Evolutionary conservation across 2,888 invertebrate genomes (phyloP).

Genomic region (Apodemia mormo): DNA sequence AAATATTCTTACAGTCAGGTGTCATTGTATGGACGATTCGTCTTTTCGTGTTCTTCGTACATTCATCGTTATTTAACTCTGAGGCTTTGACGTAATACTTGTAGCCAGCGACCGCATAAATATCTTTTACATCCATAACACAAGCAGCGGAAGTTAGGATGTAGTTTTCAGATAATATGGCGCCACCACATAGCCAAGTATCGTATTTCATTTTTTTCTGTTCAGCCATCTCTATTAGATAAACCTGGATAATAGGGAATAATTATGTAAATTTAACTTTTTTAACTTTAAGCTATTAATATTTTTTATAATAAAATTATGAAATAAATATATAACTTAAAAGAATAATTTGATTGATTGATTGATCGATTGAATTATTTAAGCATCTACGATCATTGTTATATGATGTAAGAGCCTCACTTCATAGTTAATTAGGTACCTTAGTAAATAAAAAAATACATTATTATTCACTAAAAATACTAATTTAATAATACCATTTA

Average conservation of each 20-base stretch:
- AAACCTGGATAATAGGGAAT: not conserved
- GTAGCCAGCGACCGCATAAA: not conserved
- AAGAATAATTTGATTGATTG: no score
- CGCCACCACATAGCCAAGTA: not conserved
- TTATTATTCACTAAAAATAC: no score
- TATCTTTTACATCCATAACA: not conserved
- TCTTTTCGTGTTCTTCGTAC: not conserved
- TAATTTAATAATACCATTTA: no score
- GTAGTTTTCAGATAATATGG: constrained; percentile 1
- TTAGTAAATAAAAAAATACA: no score
- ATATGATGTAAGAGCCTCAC: no score
- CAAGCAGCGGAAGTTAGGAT: not conserved
- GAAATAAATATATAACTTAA: no score
- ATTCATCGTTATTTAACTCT: not conserved
- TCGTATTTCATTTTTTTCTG: not conserved
- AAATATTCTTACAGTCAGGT: not conserved
- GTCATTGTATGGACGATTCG: not conserved
- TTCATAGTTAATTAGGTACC: no score
- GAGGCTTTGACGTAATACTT: not conserved
- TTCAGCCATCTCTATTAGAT: not conserved
- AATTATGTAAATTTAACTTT: no score
- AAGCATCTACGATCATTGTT: no score
- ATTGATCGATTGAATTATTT: no score
- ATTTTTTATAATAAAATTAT: no score
- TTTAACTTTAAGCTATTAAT: no score